Base-by-base conservation (phyloP, 2,888 invertebrate species). In the Maniola hyperantus region DNA sequence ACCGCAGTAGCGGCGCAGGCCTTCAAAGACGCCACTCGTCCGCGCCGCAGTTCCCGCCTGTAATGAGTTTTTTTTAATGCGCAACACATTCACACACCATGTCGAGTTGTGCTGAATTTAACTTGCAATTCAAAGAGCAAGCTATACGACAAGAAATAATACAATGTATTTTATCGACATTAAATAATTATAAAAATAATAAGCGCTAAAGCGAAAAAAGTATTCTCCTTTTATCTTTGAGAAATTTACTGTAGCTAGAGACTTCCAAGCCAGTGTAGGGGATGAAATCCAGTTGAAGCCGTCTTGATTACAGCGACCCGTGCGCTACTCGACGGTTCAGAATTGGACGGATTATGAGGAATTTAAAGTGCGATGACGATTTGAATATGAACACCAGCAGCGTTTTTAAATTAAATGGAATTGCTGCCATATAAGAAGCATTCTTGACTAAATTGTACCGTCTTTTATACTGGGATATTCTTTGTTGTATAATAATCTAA, bases 341-440 rank as follows among this genome's bases (percentile, higher is more conserved):
- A 89, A 92, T 92, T 91, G 91, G 89, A 87, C 83, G 91, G 91
- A 92, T 92, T 92, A 91, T 88, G 89, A 90, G 89, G 90, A 90
- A 87, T 91, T 91, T 89, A 88, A 87, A 88, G 83, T 82, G 83
- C 88, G 87, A 89, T 88, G 90, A 89, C 91, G 86, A 91, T 90
- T 91, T 90, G 88, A 89, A 88, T 89, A 89, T 88, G 88, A 87
- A 85, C 83, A 86, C 84, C 82, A 84, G 83, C 85, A 83, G 85
- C 69, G 82, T 85, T 78, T 83, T 82, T 78, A 86, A 86, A 88
- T 89, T 83, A 83, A 81, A 86, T 76, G 75, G 79, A 80, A 84
- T 84, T 83, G 81, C 76, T 78, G 74, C 72, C 72, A 76, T 64
- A 67, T 67, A 65, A 71, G 53, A 67, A 61, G 58, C 58, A 68